Conservation (phyloP, 2,888 invertebrate genomes). For the Drosophila melanosoma region DNA sequence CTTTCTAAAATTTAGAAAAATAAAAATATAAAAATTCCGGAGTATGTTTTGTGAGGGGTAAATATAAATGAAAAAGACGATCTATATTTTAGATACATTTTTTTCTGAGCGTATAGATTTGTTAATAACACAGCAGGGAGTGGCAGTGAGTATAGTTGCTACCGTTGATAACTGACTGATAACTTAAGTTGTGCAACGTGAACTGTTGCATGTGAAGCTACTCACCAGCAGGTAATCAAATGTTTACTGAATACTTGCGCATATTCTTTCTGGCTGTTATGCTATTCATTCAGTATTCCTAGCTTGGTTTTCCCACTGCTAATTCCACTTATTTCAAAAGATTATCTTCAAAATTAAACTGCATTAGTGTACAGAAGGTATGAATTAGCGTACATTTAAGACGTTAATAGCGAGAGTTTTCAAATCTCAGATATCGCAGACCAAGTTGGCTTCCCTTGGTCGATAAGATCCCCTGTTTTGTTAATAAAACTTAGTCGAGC, state of each 20-base stretch:
- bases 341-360: background rate
- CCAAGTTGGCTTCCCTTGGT: background rate
- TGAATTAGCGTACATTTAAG: no score
- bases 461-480: background rate
- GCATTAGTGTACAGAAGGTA: background rate
- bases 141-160: background rate
- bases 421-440: background rate
- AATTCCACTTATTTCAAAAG: background rate
- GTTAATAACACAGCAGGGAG: constrained; percentile 41
- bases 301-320: background rate
- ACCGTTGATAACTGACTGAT: constrained; percentile 1
- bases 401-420: background rate
- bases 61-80: background rate
- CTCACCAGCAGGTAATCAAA: background rate
- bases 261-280: background rate
- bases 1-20: background rate
- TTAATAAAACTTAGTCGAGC: no score
- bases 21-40: background rate
- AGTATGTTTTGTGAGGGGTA: background rate
- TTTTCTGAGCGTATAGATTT: background rate
- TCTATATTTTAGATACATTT: background rate
- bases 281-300: background rate
- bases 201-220: background rate
- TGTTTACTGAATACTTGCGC: background rate
- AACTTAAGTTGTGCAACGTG: background rate